Evolutionary conservation across 2,888 invertebrate species (phyloP), one percentile per base, ranked within the genome.

Genomic region (Blera fallax): DNA sequence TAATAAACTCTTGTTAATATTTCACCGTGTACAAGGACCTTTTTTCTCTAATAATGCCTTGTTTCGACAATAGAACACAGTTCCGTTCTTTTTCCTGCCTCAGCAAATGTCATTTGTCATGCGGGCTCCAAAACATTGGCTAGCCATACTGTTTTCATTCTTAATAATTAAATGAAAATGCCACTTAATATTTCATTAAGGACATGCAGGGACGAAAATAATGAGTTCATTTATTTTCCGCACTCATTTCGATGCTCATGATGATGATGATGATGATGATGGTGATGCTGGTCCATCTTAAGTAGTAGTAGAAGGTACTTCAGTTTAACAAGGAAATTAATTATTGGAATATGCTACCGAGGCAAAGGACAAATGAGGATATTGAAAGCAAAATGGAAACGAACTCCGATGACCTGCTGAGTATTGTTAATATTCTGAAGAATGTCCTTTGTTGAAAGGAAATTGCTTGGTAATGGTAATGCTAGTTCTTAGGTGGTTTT

Each of bases 171-270:
- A 85, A 85, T 70, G 76, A 80, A 85, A 76, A 84, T 74, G 79
- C 84, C 74, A 84, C 80, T 85, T 85, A 85, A 85, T 85, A 85
- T 70, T 85, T 85, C 85, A 85, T 81, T 76, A 81, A 76, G 81
- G 85, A 85, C 72, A 76, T 72, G 43, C 80, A 76, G 60, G 58
- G 65, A 70, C 74, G 58, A 65, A 65, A 81, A 65, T 85, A 85
- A 85, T 85, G 85, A 76, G 85, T 76, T 85, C 64, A 85, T 85
- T 85, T 85, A 60, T 85, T 81, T 76, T 81, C 58, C 60, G 45
- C 76, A 76, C 64, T 70, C 58, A 48, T 81, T 73, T 82, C 77
- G 32, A 65, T 77, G 73, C 24, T 43, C 34, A 62, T 58, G 69
- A 69, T 37, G 62, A 24, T 78, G 40, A 14, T 73, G 62, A 72